Evolutionary conservation across 2,113 vertebrate genomes (phyloP), one percentile per base, ranked within the genome.

Genomic region (Neomonachus schauinslandi): DNA sequence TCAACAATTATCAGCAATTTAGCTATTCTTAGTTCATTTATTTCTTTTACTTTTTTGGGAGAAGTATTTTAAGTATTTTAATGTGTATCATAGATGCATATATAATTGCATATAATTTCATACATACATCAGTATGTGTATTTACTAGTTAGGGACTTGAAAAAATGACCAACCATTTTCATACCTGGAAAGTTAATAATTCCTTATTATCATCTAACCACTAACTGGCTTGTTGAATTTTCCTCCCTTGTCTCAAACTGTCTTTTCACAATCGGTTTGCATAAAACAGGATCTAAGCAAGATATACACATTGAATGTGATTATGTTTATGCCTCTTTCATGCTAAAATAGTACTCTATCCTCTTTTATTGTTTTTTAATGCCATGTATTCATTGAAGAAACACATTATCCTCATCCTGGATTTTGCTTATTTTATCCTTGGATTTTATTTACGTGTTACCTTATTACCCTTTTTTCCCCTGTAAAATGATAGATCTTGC

Each of bases 371-470:
- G 55, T 61, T 61, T 76, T 79, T 59, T 39, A 24, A 89, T 74
- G 42, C 13, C 42, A 31, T 55, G n/a, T 80, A 36, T 88, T 59
- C 49, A 69, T 80, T 69, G 15, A 65, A 87, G 46, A 79, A 87
- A 80, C 51, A 55, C 39, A 51, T 57, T 69, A 59, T 46, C 21
- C 63, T 88, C 39, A 59, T 94, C 22, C 63, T 71, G 22, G 33
- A 94, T 88, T 94, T 89, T 77, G 61, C 71, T 71, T 94, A 53
- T 72, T 85, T 72, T 13, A 94, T 86, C 53, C n/a, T 63, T 42
- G 81, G 18, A 13, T 46, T 89, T 63, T 46, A 7, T 80, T 63
- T 46, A 39, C 15, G 39, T 61, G 22, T 72, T 69, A 55, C n/a
- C 33, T 9, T 69, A 10, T 95, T 51, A n/a, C 59, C 18, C 79